Evolutionary conservation across 2,888 invertebrate genomes (phyloP).

Genomic region (Hecatera dysodea): DNA sequence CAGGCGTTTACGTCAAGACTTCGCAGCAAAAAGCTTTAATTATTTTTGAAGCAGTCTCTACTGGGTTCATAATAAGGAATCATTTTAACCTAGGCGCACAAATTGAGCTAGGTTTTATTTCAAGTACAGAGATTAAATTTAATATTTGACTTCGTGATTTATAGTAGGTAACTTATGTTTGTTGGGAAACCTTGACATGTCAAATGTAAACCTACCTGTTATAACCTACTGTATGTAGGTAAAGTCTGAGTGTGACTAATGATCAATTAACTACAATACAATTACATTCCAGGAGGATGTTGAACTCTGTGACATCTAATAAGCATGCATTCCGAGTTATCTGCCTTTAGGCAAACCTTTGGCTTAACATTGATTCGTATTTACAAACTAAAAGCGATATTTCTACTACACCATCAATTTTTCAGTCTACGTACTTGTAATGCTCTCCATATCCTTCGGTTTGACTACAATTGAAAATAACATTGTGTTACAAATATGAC

Average conservation of each 20-base stretch:
- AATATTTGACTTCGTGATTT: constrained; percentile 5
- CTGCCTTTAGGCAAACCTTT: constrained; percentile 9
- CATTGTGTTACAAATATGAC: constrained; percentile 64
- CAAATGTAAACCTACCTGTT: constrained; percentile 14
- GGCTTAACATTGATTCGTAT: constrained; percentile 17
- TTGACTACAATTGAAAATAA: constrained; percentile 89
- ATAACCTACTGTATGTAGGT: constrained; percentile 43
- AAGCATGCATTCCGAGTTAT: constrained; percentile 54
- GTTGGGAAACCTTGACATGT: constrained; percentile 52
- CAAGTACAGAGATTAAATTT: not conserved
- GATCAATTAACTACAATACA: constrained; percentile 53
- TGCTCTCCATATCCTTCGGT: constrained; percentile 95
- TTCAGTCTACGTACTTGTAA: constrained; percentile 93
- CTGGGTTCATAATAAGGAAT: not conserved
- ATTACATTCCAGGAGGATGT: constrained; percentile 34
- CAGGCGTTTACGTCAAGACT: constrained; percentile 67
- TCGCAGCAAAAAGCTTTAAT: constrained; percentile 35
- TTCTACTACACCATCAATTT: constrained; percentile 48
- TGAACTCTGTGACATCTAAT: constrained; percentile 48
- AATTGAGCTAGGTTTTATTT: not conserved
- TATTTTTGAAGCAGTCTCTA: constrained; percentile 25
- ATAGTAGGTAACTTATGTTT: constrained; percentile 2
- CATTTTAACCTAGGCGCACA: constrained; percentile 8
- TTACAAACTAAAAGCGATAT: constrained; percentile 54
- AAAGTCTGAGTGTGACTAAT: constrained; percentile 48